Base-by-base conservation (phyloP, 2,888 invertebrate species). In the Pheosia gnoma region DNA sequence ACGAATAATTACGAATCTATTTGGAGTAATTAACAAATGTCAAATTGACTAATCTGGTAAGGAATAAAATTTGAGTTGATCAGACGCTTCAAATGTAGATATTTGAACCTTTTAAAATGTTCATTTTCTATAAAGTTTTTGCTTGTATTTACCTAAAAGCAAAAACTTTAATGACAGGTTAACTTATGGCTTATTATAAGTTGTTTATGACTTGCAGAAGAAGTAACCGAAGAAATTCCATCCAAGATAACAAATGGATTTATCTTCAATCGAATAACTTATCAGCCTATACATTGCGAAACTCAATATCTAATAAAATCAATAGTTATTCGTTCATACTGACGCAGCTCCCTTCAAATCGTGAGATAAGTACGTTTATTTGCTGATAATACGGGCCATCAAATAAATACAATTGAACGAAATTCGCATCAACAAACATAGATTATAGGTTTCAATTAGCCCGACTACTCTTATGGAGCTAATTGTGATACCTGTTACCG, bases 321-420 rank as follows among this genome's bases (percentile, higher is more conserved):
- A 25, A 25, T 25, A 1, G 25, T 25, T 25, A 51, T 3, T 8
- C 4, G n/a, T 47, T 47, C n/a, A 8, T 25, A 51, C 25, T 25
- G 10, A 51, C 49, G 49, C 8, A 49, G 13, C n/a, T 49, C 49
- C 4, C 49, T 49, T 51, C 25, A 51, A 7, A 25, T 51, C 51
- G 7, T 25, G 51, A 51, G 51, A 51, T 51, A 51, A 51, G 25
- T 51, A 51, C 51, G 51, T 25, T 9, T 49, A 49, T 49, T 49
- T 51, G n/a, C 51, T 25, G n/a, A n/a, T n/a, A 25, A 51, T 51
- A 51, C 6, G 7, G 25, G 5, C 8, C 51, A 25, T 3, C 10
- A 25, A 25, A 25, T 25, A 25, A 51, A 25, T 3, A 25, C 13
- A 51, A 51, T 51, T 25, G 49, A 6, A 13, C n/a, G 4, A 13